Base-by-base conservation (phyloP, 2,797 vertebrate species). In the Lateolabrax maculatus region DNA sequence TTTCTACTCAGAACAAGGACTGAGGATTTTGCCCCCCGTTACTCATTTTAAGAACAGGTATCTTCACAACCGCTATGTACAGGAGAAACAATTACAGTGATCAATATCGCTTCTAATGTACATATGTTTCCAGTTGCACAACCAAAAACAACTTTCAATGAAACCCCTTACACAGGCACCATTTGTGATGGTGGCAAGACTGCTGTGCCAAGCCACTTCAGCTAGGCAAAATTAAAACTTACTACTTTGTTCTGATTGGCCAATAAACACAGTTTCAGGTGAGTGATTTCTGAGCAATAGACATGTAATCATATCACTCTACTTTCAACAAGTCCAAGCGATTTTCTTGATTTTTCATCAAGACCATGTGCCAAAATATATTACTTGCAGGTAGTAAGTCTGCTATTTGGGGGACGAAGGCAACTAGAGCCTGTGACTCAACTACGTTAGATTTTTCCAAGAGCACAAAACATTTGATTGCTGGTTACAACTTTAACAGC, bases 251-350 rank as follows among this genome's bases (percentile, higher is more conserved):
- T 61, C 21, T 82, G 76, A 83, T 75, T 79, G 34, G 23, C 34
- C 34, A 7, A 25, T 49, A 56, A 48, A 52, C 15, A 44, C 46
- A 51, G 39, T 66, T n/a, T 25, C 41, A 58, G 18, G 6, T 27
- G 21, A 56, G 52, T 56, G 37, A 60, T 66, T 80, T 64, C 10
- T 66, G 8, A 79, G 67, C n/a, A 46, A 23, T 8, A 27, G 19
- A 44, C 44, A 79, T 70, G 56, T 71, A 64, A 88, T 85, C 63
- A 41, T 49, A 66, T 69, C 82, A 55, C 57, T 72, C 53, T 51
- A 61, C 21, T 53, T 53, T 43, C 48, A 71, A 73, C 51, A 57
- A 37, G 41, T 80, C 52, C 56, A 27, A 39, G 18, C 41, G 27
- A 73, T 65, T 72, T 46, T 53, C 55, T 46, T 62, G 37, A 49